These are phyloP conservation scores for Astur gentilis DNA, from an alignment of 2,113 vertebrate species.

Conservation along the genomic window DNA sequence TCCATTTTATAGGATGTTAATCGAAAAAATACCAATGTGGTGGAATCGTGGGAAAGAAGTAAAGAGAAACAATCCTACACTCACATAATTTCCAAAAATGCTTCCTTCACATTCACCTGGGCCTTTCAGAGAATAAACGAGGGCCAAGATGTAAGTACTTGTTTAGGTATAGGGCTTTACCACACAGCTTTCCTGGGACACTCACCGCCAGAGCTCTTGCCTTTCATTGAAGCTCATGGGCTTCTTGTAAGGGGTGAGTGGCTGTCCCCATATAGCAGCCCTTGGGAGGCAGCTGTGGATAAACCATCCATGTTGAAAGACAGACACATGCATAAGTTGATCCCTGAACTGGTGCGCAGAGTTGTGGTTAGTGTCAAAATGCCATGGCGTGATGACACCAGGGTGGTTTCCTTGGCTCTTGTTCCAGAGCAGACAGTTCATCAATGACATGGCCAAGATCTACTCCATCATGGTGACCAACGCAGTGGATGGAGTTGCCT, in stretches of 20 bases:
- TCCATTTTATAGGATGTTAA: constrained; percentile 84
- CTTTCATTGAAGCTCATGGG: neutral
- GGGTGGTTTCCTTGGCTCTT: constrained; percentile 34
- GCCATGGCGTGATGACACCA: neutral
- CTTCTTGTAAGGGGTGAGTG: neutral
- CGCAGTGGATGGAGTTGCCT: constrained; percentile 86
- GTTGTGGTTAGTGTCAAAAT: neutral
- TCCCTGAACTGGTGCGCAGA: neutral
- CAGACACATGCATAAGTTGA: fast-evolving
- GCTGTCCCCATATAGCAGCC: neutral
- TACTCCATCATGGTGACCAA: constrained; percentile 90
- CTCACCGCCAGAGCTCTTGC: neutral
- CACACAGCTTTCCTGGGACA: neutral
- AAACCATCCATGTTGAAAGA: neutral
- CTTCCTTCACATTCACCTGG: constrained; percentile 93
- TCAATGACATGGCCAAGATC: constrained; percentile 89
- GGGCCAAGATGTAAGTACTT: constrained; percentile 85
- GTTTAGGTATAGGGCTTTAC: neutral
- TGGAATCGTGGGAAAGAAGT: constrained; percentile 92
- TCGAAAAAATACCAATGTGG: constrained; percentile 90
- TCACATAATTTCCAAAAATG: constrained; percentile 89
- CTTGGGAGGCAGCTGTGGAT: neutral
- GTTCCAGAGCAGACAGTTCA: constrained; percentile 80
- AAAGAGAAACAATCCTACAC: constrained; percentile 90
- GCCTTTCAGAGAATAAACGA: constrained; percentile 95